Percentiles rank a stretch among this genome's conserved stretches.
phyloP scores from a whole-genome alignment of 2,888 invertebrate species.

The Archips xylosteana region DNA sequence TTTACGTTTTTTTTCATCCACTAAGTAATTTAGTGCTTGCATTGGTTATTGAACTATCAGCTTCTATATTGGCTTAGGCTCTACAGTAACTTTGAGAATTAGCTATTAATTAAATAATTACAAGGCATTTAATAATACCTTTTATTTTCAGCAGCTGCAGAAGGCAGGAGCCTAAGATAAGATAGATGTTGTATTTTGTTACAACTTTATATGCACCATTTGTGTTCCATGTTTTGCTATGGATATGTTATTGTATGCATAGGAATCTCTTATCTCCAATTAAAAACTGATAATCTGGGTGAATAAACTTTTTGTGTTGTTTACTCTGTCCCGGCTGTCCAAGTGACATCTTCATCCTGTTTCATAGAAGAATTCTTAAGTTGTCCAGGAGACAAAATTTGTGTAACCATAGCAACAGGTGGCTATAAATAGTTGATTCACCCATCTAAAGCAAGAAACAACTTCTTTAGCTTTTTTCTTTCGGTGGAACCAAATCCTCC shows the following conservation, averaged over 20 bases:
- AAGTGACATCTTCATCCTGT: too few species aligned
- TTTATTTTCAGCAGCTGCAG: slow-evolving; percentile 39
- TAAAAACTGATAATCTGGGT: not conserved
- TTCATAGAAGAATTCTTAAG: too few species aligned
- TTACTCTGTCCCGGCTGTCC: too few species aligned
- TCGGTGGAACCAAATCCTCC: too few species aligned
- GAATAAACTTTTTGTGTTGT: too few species aligned
- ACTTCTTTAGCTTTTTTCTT: too few species aligned
- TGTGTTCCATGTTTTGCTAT: slow-evolving; percentile 8
- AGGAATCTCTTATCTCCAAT: not conserved
- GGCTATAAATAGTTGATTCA: too few species aligned
- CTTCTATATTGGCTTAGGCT: slow-evolving; percentile 26
- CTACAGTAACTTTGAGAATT: slow-evolving; percentile 5
- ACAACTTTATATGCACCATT: slow-evolving; percentile 20
- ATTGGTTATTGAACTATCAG: not conserved
- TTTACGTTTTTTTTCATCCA: slow-evolving; percentile 17
- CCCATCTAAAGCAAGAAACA: too few species aligned
- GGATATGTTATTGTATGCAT: too few species aligned
- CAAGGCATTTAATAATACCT: slow-evolving; percentile 31
- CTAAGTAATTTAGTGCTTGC: not conserved
- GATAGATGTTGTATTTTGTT: slow-evolving; percentile 37
- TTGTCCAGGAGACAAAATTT: too few species aligned
- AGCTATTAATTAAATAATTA: slow-evolving; percentile 6
- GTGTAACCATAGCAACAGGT: too few species aligned
- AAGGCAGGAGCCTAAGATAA: slow-evolving; percentile 41